phyloP scores from a whole-genome alignment of 64 coral and sea anemone species.

The Exaiptasia diaphana region DNA sequence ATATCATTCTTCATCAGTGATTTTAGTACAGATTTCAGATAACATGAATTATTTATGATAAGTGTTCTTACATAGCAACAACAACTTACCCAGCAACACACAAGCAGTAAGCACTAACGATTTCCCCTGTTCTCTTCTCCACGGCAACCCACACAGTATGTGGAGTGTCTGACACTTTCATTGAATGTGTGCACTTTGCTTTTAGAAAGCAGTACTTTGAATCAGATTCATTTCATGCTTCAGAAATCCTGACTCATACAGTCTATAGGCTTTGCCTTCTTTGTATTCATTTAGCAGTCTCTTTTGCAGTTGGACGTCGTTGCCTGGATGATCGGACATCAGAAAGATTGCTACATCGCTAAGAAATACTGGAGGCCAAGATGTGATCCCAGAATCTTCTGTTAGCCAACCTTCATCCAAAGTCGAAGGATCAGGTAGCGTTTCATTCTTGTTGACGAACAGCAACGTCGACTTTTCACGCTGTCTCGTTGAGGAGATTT shows the following conservation, averaged over 20 bases:
- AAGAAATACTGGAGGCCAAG: constrained; percentile 67
- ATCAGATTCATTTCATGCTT: too few species aligned
- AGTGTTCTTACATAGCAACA: too few species aligned
- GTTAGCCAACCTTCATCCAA: neutral
- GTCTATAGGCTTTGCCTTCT: constrained; percentile 64
- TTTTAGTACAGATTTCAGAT: too few species aligned
- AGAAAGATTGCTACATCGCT: constrained; percentile 72
- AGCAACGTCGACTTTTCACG: too few species aligned
- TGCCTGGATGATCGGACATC: constrained; percentile 64
- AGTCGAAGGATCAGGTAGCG: neutral
- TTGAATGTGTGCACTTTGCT: neutral
- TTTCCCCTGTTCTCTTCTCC: neutral
- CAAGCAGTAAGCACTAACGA: constrained; percentile 8
- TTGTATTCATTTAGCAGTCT: constrained; percentile 61
- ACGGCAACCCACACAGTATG: constrained; percentile 12
- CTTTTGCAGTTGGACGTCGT: constrained; percentile 49
- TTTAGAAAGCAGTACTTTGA: neutral
- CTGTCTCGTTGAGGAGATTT: too few species aligned
- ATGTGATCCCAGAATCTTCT: neutral
- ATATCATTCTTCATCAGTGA: too few species aligned
- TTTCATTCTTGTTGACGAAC: neutral
- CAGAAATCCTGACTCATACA: constrained; percentile 48
- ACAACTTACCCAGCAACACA: constrained; percentile 13
- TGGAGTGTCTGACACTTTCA: constrained; percentile 27
- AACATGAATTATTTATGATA: too few species aligned